Evolutionary conservation across 2,888 invertebrate genomes (phyloP), one percentile per base, ranked within the genome.

Genomic region (Troides oblongomaculatus): DNA sequence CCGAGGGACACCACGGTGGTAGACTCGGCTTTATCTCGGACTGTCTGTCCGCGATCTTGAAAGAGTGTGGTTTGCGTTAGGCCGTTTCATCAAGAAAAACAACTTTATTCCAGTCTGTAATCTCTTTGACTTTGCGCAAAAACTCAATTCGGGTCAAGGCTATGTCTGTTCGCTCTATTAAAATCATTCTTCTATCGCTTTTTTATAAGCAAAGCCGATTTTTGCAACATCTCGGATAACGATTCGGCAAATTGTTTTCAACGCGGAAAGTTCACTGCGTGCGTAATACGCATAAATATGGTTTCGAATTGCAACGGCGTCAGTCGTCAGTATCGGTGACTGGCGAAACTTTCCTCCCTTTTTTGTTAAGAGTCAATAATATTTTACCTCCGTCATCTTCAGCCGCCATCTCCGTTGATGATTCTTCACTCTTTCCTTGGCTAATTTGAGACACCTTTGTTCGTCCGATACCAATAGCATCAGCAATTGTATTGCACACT

Each of bases 21-120:
- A 1, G 58, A 21, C 12, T 58, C 58, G 3, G 23, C 21, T 58
- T 23, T 58, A 61, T 73, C 72, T 21, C 21, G 21, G 21, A 21
- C 21, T 21, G 58, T 61, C 61, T 36, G 30, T 30, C 36, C 61
- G 8, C 17, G 18, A 30, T 64, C 67, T 72, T 17, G 23, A 6
- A 3, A 75, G 72, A 18, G 73, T 71, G 62, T 74, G 73, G 66
- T 75, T 75, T 23, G 72, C 70, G 23, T 74, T 73, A 2, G 74
- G 68, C 73, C 75, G 73, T 74, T 64, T 73, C 71, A 65, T 74
- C 72, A 12, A 76, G 17, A 65, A 73, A 75, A 5, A 76, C 69
- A 21, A 76, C 69, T 53, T 75, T 76, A 18, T 63, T 53, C 74
- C 72, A 75, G 25, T 72, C 59, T 8, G 25, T 43, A 62, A 74